Evolutionary conservation across 2,797 vertebrate genomes (phyloP).

Genomic region (Vireo griseus): DNA sequence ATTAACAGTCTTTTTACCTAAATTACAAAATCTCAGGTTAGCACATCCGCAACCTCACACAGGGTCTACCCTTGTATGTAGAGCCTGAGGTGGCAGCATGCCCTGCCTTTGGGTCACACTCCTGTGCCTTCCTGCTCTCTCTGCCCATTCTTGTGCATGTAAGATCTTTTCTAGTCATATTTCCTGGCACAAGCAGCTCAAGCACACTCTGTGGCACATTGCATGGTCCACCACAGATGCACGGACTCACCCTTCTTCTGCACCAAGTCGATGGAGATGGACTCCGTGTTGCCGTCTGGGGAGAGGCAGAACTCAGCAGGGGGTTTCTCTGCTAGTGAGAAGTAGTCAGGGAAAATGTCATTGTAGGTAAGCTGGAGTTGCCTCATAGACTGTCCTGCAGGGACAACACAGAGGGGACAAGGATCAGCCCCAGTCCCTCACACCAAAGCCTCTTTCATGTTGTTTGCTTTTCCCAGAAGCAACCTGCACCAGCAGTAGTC

Average conservation of each 20-base stretch:
- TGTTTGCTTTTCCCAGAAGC: neutral
- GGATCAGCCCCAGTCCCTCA: neutral
- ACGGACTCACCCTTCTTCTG: slow-evolving; percentile 86
- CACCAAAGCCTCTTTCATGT: neutral
- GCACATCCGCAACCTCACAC: neutral
- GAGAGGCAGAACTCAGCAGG: slow-evolving; percentile 97
- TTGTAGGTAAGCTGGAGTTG: slow-evolving; percentile 81
- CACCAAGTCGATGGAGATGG: slow-evolving; percentile 86
- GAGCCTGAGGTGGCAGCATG: neutral
- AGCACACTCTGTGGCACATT: rapidly evolving
- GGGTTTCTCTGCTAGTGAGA: slow-evolving; percentile 91
- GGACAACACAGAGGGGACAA: neutral
- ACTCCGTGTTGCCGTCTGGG: slow-evolving; percentile 86
- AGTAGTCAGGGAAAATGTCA: slow-evolving; percentile 92
- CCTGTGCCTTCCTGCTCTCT: neutral
- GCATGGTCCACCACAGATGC: rapidly evolving
- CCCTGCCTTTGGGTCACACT: neutral
- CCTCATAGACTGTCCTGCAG: slow-evolving; percentile 77
- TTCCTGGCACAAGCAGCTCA: neutral
- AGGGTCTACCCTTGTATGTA: neutral
- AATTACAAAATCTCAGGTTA: neutral
- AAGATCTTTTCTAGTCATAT: neutral
- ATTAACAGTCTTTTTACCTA: neutral
- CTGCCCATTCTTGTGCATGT: neutral
- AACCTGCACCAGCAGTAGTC: neutral